These are phyloP conservation scores for Coenonympha arcania DNA, from an alignment of 2,888 invertebrate species.

Conservation along the genomic window DNA sequence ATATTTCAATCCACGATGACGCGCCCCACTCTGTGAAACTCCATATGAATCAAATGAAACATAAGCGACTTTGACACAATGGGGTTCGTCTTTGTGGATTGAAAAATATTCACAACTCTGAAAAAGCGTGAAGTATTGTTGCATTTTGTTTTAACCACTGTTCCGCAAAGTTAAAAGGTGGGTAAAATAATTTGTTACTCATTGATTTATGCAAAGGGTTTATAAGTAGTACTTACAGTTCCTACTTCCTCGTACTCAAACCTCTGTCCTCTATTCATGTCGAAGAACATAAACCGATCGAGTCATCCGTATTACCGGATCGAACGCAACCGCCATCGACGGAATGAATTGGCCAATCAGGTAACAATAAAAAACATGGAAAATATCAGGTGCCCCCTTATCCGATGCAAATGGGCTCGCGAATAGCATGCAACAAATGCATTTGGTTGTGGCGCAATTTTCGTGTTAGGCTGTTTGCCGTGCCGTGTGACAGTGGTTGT, in stretches of 20 bases:
- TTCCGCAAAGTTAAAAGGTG: too few relatives aligned
- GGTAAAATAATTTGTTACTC: too few relatives aligned
- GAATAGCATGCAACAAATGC: slow-evolving; percentile 62
- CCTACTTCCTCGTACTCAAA: too few relatives aligned
- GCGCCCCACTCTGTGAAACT: too few relatives aligned
- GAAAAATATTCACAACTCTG: too few relatives aligned
- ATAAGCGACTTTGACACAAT: too few relatives aligned
- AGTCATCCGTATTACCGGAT: slow-evolving; percentile 10
- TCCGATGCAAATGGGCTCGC: slow-evolving; percentile 31
- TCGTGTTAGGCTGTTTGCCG: slow-evolving; percentile 58
- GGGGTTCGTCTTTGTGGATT: too few relatives aligned
- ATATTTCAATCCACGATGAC: too few relatives aligned
- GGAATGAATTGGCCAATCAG: slow-evolving; percentile 29
- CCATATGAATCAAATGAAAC: too few relatives aligned
- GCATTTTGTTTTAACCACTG: too few relatives aligned
- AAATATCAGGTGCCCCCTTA: slow-evolving; percentile 42
- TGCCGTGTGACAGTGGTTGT: slow-evolving; percentile 54
- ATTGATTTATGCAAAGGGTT: not conserved
- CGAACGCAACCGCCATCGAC: slow-evolving; percentile 15
- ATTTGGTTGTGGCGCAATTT: slow-evolving; percentile 65
- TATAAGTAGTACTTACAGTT: not conserved
- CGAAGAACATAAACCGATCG: slow-evolving; percentile 8
- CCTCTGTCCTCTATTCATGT: slow-evolving; percentile 8
- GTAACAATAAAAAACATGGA: slow-evolving; percentile 31
- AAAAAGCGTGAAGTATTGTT: too few relatives aligned